These are phyloP conservation scores for Uria lomvia DNA, from an alignment of 2,113 vertebrate genomes.

Conservation along the genomic window DNA sequence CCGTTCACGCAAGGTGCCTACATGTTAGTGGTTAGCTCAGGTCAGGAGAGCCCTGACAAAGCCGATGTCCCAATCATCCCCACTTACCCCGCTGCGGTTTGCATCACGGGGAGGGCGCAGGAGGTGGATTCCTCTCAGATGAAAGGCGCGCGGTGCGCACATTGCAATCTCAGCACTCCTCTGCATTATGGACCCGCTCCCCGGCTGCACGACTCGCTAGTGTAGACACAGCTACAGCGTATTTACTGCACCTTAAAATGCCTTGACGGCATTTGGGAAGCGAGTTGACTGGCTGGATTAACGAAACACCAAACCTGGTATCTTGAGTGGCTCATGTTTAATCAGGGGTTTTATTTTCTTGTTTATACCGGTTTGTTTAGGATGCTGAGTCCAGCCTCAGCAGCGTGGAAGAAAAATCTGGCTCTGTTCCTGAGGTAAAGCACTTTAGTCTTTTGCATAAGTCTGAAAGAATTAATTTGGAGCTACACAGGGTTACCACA, in stretches of 20 bases:
- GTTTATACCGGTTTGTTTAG: background rate
- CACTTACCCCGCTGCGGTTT: background rate
- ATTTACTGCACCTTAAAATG: background rate
- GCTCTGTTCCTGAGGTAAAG: background rate
- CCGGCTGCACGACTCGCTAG: background rate
- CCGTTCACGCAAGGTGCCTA: background rate
- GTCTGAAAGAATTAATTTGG: background rate
- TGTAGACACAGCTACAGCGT: background rate
- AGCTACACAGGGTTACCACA: background rate
- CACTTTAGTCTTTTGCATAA: background rate
- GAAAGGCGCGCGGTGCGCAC: background rate
- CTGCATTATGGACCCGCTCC: background rate
- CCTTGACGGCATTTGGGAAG: background rate
- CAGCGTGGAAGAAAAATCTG: background rate
- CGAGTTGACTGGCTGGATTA: background rate
- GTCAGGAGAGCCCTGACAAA: background rate
- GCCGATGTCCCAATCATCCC: background rate
- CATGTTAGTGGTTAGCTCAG: background rate
- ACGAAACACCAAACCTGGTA: background rate
- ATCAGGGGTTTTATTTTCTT: background rate
- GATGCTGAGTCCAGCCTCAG: background rate
- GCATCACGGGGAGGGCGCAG: background rate
- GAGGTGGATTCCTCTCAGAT: background rate
- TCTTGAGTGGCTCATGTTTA: background rate
- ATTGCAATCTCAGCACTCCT: background rate